These are phyloP conservation scores for Crocidura indochinensis DNA, from an alignment of 2,797 vertebrate genomes.

Conservation along the genomic window DNA sequence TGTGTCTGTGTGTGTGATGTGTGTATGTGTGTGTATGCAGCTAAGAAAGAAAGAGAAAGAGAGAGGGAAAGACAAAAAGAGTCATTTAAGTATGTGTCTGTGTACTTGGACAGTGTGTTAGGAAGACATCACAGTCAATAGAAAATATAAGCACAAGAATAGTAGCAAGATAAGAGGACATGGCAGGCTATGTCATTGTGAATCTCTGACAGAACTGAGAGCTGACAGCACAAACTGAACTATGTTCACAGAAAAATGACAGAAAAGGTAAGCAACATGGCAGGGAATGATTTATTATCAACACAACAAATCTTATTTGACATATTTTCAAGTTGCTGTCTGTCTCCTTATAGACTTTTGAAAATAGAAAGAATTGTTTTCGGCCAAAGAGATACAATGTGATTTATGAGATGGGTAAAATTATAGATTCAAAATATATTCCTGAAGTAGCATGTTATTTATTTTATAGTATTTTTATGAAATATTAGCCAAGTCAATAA, in stretches of 20 bases:
- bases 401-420: neutral
- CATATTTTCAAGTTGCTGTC: neutral
- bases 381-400: neutral
- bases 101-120: neutral
- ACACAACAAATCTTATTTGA: neutral
- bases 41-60: too few species aligned
- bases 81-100: neutral
- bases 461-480: neutral
- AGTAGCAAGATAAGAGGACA: slow-evolving; percentile 14
- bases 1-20: neutral
- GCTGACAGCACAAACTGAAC: neutral
- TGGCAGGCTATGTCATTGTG: neutral
- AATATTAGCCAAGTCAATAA: neutral
- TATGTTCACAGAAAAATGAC: neutral
- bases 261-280: neutral
- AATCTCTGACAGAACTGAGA: slow-evolving; percentile 34
- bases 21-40: neutral
- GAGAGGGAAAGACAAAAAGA: too few species aligned
- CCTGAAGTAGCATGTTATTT: neutral
- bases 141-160: slow-evolving; percentile 27
- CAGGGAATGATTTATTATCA: neutral
- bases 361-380: neutral
- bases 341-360: neutral
- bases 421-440: neutral
- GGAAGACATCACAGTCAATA: neutral